Percentiles rank a stretch among this genome's conserved stretches.
phyloP scores from a whole-genome alignment of 2,888 invertebrate species.

The Drosophila infuscata region DNA sequence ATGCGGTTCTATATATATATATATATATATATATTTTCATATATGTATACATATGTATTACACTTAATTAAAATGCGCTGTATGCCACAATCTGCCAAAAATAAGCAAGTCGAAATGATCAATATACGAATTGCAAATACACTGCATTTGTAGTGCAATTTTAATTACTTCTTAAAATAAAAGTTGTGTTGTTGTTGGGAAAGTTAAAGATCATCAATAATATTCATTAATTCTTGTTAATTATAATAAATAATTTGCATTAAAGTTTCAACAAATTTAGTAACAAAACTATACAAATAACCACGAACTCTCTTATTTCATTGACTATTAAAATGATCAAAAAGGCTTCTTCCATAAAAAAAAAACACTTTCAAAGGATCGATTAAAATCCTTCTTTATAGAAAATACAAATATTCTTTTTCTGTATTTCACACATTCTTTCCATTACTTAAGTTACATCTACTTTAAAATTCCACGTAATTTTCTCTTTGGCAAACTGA shows the following conservation, averaged over 20 bases:
- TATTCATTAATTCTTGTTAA: neutral
- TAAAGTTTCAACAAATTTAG: neutral
- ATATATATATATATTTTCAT: slow-evolving; percentile 4
- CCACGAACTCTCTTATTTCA: neutral
- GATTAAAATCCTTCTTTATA: neutral
- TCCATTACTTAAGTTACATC: neutral
- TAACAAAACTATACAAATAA: neutral
- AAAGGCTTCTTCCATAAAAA: neutral
- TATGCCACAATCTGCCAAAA: slow-evolving; percentile 22
- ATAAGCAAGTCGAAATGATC: neutral
- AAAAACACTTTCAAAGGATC: neutral
- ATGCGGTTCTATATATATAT: slow-evolving; percentile 1
- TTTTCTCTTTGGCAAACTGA: neutral
- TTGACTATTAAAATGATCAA: neutral
- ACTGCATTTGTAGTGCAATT: neutral
- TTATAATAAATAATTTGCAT: too few relatives aligned
- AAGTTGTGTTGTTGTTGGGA: neutral
- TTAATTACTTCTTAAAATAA: neutral
- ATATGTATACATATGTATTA: slow-evolving; percentile 2
- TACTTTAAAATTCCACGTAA: neutral
- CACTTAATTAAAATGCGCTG: slow-evolving; percentile 54
- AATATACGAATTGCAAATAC: neutral
- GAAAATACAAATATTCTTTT: neutral
- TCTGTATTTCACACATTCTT: neutral
- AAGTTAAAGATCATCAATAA: neutral